Evolutionary conservation across 2,888 invertebrate species (phyloP).

Genomic region (Leptopilina syphax): DNA sequence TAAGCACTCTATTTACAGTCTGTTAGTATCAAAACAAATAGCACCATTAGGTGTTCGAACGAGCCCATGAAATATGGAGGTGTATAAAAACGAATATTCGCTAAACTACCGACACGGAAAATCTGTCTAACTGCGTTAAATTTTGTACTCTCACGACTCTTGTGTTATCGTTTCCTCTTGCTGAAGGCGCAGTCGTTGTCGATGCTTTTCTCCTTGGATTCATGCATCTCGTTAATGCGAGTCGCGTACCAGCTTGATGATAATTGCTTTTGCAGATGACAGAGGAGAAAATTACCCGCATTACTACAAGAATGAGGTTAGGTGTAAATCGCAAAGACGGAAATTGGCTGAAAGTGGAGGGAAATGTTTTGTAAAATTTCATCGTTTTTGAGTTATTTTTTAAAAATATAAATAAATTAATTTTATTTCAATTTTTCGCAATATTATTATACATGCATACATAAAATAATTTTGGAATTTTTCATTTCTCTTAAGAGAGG

Average conservation of each 20-base stretch:
- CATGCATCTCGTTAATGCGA: conserved; percentile 52
- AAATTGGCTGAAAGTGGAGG: conserved; percentile 47
- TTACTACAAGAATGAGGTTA: conserved; percentile 50
- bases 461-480: too few relatives aligned
- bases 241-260: conserved; percentile 54
- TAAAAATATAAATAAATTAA: too few relatives aligned
- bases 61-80: conserved; percentile 23
- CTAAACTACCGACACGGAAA: conserved; percentile 25
- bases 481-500: too few relatives aligned
- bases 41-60: conserved; percentile 29
- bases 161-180: conserved; percentile 11
- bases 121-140: conserved; percentile 24
- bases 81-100: conserved; percentile 30
- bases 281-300: conserved; percentile 58
- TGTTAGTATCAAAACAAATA: conserved; percentile 39
- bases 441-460: too few relatives aligned
- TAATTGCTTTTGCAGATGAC: conserved; percentile 59
- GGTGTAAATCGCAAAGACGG: conserved; percentile 48
- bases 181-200: conserved; percentile 13
- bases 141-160: background rate
- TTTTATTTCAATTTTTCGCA: too few relatives aligned
- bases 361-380: background rate
- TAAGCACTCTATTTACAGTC: conserved; percentile 34
- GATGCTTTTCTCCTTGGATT: conserved; percentile 41
- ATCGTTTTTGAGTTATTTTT: too few relatives aligned